These are phyloP conservation scores for Scelioninae gen. 1 DNA, from an alignment of 2,888 invertebrate genomes.

Conservation along the genomic window DNA sequence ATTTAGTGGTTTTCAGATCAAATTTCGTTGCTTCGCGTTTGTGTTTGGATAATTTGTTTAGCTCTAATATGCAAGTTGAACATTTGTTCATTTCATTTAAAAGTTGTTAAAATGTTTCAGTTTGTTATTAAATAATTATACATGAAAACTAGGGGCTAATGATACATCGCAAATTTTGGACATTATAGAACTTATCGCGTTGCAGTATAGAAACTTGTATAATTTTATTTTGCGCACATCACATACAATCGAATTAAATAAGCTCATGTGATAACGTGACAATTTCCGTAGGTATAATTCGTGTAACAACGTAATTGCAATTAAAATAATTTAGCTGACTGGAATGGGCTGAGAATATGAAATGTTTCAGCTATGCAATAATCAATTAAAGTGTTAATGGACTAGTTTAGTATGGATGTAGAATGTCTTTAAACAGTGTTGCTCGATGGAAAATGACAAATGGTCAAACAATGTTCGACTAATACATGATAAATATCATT, in stretches of 20 bases:
- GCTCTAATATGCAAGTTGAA: neutral
- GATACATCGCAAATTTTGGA: no score
- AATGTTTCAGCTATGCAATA: constrained; percentile 1
- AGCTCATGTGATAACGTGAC: constrained; percentile 10
- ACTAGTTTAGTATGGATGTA: no score
- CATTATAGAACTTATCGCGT: no score
- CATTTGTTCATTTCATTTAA: constrained; percentile 2
- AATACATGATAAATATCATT: no score
- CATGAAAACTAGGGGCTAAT: no score
- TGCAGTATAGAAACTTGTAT: no score
- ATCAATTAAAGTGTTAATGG: neutral
- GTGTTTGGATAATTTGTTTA: constrained; percentile 4
- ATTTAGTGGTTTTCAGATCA: neutral
- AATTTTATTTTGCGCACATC: constrained; percentile 12
- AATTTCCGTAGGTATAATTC: constrained; percentile 12
- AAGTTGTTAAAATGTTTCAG: no score
- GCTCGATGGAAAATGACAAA: no score
- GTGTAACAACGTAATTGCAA: constrained; percentile 33
- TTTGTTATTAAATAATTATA: no score
- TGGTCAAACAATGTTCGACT: no score
- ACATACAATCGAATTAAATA: constrained; percentile 32
- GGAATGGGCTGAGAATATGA: constrained; percentile 35
- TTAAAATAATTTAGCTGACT: constrained; percentile 28
- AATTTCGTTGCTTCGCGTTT: constrained; percentile 4
- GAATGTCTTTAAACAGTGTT: no score